These are phyloP conservation scores for Hippocampus abdominalis DNA, from an alignment of 2,113 vertebrate genomes.

Conservation along the genomic window DNA sequence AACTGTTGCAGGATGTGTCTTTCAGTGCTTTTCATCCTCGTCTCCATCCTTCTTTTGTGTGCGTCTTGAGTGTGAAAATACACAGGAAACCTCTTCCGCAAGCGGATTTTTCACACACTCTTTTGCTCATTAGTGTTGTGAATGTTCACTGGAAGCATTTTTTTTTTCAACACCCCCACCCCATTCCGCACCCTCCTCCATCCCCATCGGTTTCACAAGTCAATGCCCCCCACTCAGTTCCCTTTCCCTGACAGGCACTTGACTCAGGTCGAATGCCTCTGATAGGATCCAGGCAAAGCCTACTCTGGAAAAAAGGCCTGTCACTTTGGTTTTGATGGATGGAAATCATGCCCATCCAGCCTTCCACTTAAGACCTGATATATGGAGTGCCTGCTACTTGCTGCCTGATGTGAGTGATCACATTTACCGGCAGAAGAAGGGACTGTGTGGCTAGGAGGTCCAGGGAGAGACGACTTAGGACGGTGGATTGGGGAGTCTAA, in stretches of 20 bases:
- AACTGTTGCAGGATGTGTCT: slow-evolving; percentile 59
- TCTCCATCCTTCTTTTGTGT: slow-evolving; percentile 67
- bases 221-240: slow-evolving; percentile 2
- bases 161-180: slow-evolving; percentile 4
- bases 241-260: slow-evolving; percentile 38
- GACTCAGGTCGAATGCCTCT: slow-evolving; percentile 22
- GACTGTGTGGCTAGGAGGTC: slow-evolving; percentile 38
- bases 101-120: slow-evolving; percentile 49
- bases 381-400: slow-evolving; percentile 47
- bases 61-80: slow-evolving; percentile 41
- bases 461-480: slow-evolving; percentile 18
- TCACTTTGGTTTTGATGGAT: slow-evolving; percentile 40
- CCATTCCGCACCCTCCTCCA: neutral
- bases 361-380: slow-evolving; percentile 42
- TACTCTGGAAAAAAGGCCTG: slow-evolving; percentile 23
- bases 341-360: slow-evolving; percentile 29
- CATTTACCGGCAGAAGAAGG: slow-evolving; percentile 44
- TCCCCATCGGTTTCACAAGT: slow-evolving; percentile 35
- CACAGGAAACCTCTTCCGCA: slow-evolving; percentile 60
- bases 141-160: slow-evolving; percentile 16
- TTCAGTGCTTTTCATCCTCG: slow-evolving; percentile 61
- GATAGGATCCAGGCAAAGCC: slow-evolving; percentile 33
- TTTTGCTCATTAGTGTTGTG: slow-evolving; percentile 38
- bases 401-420: slow-evolving; percentile 42
- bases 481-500: slow-evolving; percentile 45